Conservation (phyloP, 1,140 invertebrate species). For the Magallana ariakensis region DNA sequence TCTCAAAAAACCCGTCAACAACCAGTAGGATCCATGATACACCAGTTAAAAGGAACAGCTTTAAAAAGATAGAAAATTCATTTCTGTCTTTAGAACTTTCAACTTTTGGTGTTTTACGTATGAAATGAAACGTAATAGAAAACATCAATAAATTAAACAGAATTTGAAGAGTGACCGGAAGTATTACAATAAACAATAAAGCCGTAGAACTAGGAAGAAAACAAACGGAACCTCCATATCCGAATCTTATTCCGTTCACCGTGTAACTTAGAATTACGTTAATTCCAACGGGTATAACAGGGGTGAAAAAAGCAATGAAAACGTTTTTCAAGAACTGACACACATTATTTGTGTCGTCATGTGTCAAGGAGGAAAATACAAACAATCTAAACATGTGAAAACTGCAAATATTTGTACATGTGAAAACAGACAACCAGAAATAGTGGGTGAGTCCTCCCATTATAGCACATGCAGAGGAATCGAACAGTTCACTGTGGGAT, state of each 20-base stretch:
- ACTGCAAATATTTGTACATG: slow-evolving; percentile 23
- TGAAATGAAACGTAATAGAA: neutral
- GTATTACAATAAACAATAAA: slow-evolving; percentile 14
- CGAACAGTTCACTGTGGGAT: neutral
- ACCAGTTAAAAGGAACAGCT: slow-evolving; percentile 33
- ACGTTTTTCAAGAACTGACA: neutral
- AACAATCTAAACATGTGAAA: slow-evolving; percentile 45
- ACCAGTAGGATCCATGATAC: slow-evolving; percentile 40
- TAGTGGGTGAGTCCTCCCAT: slow-evolving; percentile 33
- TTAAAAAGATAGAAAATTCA: slow-evolving; percentile 34
- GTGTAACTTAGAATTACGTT: neutral
- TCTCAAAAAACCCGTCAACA: slow-evolving; percentile 27
- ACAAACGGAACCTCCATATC: slow-evolving; percentile 28
- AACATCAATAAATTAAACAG: slow-evolving; percentile 23
- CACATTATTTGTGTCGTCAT: too few relatives aligned
- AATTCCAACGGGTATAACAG: neutral
- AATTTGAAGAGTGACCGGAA: slow-evolving; percentile 7
- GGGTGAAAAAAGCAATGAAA: neutral
- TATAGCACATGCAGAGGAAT: neutral
- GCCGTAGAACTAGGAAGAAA: neutral
- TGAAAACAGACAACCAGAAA: slow-evolving; percentile 36
- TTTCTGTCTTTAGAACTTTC: neutral
- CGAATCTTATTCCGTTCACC: neutral
- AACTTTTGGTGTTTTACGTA: neutral
- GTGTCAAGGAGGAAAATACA: neutral